Evolutionary conservation across 2,113 vertebrate species (phyloP).

Genomic region (Gavialis gangeticus): DNA sequence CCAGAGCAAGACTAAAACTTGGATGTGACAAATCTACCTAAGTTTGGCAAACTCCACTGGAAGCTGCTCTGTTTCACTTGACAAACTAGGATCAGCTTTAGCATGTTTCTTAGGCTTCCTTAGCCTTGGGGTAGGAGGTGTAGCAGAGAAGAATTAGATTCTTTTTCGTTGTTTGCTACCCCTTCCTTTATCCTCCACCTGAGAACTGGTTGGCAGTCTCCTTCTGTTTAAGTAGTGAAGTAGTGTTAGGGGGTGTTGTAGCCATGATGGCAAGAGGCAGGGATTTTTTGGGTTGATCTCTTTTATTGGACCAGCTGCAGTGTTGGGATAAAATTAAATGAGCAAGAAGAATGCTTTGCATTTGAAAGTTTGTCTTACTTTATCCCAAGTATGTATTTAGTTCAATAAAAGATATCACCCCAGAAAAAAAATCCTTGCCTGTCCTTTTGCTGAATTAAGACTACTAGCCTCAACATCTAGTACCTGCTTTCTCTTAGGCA

Average conservation of each 20-base stretch:
- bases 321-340: too few relatives aligned
- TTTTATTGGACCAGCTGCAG: too few relatives aligned
- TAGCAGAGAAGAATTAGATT: background rate
- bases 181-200: background rate
- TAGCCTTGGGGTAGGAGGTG: background rate
- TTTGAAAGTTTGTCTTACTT: too few relatives aligned
- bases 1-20: background rate
- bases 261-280: too few relatives aligned
- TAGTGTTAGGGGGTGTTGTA: too few relatives aligned
- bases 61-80: background rate
- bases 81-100: background rate
- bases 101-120: background rate
- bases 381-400: too few relatives aligned
- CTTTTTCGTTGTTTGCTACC: background rate
- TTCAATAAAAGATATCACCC: too few relatives aligned
- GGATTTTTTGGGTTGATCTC: too few relatives aligned
- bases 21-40: constrained; percentile 12
- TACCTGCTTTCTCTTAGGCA: background rate
- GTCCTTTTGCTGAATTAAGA: background rate
- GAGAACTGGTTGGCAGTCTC: background rate
- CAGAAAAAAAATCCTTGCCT: background rate
- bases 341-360: too few relatives aligned
- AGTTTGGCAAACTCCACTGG: background rate
- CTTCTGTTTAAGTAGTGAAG: background rate
- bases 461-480: background rate